Evolutionary conservation across 1,140 invertebrate species (phyloP), one percentile per base, ranked within the genome.

Genomic region (Orchestia grillus): DNA sequence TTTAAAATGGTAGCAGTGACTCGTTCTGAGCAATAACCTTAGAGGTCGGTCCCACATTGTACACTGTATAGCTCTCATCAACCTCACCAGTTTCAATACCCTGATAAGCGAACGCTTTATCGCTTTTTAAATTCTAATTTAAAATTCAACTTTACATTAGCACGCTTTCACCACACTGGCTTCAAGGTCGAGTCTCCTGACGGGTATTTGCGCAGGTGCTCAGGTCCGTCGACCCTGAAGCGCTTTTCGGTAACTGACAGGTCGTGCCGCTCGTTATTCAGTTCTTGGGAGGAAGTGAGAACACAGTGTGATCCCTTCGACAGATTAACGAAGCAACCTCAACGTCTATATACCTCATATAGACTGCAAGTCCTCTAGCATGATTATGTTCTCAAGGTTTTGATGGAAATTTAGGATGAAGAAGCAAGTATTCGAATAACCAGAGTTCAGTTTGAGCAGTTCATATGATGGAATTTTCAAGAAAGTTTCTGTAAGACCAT

Each of bases 331-430:
- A 77, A 77, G 36, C 28, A 77, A 77, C 62, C 1, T 77, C 15
- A 77, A 77, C 62, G 62, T 77, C 62, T 77, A 77, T 77, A 77
- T 77, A 77, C 62, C 62, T 77, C 62, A 77, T 28, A 77, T 77
- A n/a, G n/a, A 8, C 62, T 3, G 11, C 28, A 77, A 8, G 62
- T 36, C 3, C 36, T 36, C 1, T 36, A 19, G 28, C 28, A 77
- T 77, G 11, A 77, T 77, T 36, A 3, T 28, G 62, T 77, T 77
- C 28, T 77, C 1, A 15, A 77, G 62, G 11, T 77, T n/a, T 77
- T 8, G 62, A 77, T 36, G 28, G 36, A 23, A 28, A 77, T 19
- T 77, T 77, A 28, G 62, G 36, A 77, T 53, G 19, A 19, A 36
- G 62, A 77, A 36, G 1, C 28, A 15, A 8, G 62, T 28, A 15